phyloP scores from a whole-genome alignment of 2,113 vertebrate species.

The Galbula dea region DNA sequence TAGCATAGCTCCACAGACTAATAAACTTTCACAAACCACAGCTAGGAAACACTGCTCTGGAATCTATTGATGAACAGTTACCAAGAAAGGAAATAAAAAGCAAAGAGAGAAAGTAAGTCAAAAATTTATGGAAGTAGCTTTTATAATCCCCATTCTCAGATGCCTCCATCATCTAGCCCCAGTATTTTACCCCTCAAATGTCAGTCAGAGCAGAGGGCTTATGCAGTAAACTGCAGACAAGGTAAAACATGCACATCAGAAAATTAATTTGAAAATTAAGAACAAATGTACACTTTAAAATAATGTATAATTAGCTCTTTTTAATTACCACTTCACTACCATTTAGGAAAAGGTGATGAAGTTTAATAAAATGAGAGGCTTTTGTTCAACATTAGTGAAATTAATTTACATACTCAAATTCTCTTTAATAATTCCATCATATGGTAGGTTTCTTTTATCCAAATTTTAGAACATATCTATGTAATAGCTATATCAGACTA shows the following conservation, averaged over 20 bases:
- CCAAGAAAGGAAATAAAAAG: background rate
- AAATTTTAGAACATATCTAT: conserved; percentile 23
- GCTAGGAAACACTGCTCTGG: background rate
- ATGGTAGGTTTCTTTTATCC: conserved; percentile 19
- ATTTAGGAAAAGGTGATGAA: conserved; percentile 46
- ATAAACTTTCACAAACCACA: background rate
- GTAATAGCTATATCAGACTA: background rate
- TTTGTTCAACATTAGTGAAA: conserved; percentile 55
- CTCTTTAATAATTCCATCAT: conserved; percentile 31
- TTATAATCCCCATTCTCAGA: background rate
- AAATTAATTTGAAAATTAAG: conserved; percentile 52
- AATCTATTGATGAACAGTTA: background rate
- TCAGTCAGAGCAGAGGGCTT: background rate
- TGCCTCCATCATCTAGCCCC: background rate
- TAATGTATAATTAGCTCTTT: conserved; percentile 47
- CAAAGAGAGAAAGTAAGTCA: background rate
- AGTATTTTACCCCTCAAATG: background rate
- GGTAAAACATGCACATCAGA: background rate
- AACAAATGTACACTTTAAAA: conserved; percentile 49
- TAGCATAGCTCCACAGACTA: fast-evolving
- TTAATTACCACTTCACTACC: conserved; percentile 47
- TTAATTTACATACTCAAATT: conserved; percentile 51
- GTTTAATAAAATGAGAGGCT: conserved; percentile 39
- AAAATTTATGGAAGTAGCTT: background rate
- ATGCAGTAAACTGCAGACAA: background rate